These are phyloP conservation scores for Microctenopoma stevenorrisi DNA, from an alignment of 2,797 vertebrate genomes.

Conservation along the genomic window DNA sequence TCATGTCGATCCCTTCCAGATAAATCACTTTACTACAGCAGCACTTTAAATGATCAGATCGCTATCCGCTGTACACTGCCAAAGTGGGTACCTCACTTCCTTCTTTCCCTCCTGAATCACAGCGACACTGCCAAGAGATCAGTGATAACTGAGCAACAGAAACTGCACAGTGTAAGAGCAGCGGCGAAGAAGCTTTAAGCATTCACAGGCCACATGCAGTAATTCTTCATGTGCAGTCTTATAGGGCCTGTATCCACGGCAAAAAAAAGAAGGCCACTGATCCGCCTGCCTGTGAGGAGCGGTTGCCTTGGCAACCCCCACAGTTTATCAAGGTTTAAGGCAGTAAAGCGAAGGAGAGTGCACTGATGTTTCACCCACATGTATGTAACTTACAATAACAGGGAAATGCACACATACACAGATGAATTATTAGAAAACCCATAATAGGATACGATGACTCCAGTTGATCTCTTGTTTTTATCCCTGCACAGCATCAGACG, in stretches of 20 bases:
- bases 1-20: background rate
- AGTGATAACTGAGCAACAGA: constrained; percentile 46
- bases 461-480: background rate
- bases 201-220: constrained; percentile 42
- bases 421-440: background rate
- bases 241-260: constrained; percentile 54
- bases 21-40: background rate
- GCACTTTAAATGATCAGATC: background rate
- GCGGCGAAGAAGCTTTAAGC: constrained; percentile 33
- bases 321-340: constrained; percentile 83
- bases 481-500: constrained; percentile 16
- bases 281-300: constrained; percentile 71
- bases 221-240: constrained; percentile 58
- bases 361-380: constrained; percentile 32
- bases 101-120: background rate
- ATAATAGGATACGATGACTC: background rate
- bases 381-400: constrained; percentile 11
- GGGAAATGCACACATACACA: background rate
- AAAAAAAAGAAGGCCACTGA: constrained; percentile 66
- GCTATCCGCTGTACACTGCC: background rate
- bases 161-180: constrained; percentile 43
- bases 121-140: constrained; percentile 15
- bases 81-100: constrained; percentile 6
- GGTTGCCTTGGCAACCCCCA: constrained; percentile 81
- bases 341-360: constrained; percentile 59